A percentile compares a stretch with the other conserved stretches of the same genome.
These are phyloP conservation scores for Clarias gariepinus DNA, from an alignment of 2,113 vertebrate species.

Conservation along the genomic window DNA sequence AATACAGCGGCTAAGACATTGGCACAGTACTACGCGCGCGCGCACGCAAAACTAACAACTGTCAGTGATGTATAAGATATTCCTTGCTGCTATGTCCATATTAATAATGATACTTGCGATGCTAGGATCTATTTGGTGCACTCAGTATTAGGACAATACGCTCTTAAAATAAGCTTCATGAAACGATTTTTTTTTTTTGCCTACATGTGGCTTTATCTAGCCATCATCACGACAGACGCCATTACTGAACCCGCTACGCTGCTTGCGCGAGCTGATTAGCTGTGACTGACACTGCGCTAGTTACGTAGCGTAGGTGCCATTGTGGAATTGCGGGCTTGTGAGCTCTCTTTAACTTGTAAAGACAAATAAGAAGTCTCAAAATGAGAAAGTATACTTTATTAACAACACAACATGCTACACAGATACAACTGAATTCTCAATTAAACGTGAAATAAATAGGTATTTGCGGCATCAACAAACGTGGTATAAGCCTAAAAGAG, in stretches of 20 bases:
- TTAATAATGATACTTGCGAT: too few relatives aligned
- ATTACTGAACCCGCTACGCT: conserved; percentile 73
- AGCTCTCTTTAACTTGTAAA: background rate
- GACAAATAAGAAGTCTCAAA: background rate
- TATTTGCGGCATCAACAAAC: conserved; percentile 38
- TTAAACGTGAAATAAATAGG: conserved; percentile 47
- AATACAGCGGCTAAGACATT: too few relatives aligned
- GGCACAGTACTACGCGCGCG: too few relatives aligned
- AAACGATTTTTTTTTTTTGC: too few relatives aligned
- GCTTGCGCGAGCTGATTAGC: conserved; percentile 61
- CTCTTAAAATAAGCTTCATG: too few relatives aligned
- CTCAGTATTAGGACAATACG: too few relatives aligned
- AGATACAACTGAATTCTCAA: conserved; percentile 42
- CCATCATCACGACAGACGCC: conserved; percentile 61
- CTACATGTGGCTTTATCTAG: too few relatives aligned
- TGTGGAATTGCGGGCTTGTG: conserved; percentile 58
- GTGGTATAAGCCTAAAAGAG: conserved; percentile 36
- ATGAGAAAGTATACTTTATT: conserved; percentile 56
- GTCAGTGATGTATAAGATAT: too few relatives aligned
- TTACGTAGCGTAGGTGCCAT: conserved; percentile 50
- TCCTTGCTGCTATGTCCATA: too few relatives aligned
- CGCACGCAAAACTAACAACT: too few relatives aligned
- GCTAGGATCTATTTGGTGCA: too few relatives aligned
- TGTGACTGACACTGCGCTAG: conserved; percentile 42
- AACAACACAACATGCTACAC: conserved; percentile 50